phyloP scores from a whole-genome alignment of 2,797 vertebrate genomes.

The Enteromius argenteus region DNA sequence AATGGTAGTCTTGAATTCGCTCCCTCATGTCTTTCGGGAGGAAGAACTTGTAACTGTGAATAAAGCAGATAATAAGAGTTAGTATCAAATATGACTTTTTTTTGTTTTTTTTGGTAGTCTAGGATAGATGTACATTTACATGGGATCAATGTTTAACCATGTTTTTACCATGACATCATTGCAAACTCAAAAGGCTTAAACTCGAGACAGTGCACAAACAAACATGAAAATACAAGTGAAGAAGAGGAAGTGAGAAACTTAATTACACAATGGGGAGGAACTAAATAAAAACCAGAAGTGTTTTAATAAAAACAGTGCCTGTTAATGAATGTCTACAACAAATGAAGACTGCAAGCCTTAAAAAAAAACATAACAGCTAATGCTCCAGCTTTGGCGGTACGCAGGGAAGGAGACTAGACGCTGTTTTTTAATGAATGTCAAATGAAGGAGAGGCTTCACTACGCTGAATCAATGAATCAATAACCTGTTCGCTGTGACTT shows the following conservation, averaged over 20 bases:
- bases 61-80: neutral
- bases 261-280: too few species aligned
- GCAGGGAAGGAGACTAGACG: too few species aligned
- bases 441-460: too few species aligned
- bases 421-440: too few species aligned
- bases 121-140: neutral
- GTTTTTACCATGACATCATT: neutral
- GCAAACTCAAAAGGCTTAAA: neutral
- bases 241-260: neutral
- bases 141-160: neutral
- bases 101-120: neutral
- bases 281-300: too few species aligned
- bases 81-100: neutral
- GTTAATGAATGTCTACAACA: too few species aligned
- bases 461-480: too few species aligned
- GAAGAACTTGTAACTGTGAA: constrained; percentile 92
- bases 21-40: constrained; percentile 88
- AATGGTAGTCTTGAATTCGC: constrained; percentile 92
- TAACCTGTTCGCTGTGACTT: too few species aligned
- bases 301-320: too few species aligned
- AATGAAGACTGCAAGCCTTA: too few species aligned
- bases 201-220: neutral
- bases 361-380: too few species aligned
- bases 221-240: neutral
- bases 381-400: too few species aligned